Evolutionary conservation across 2,888 invertebrate genomes (phyloP).

Genomic region (Drosophila testacea): DNA sequence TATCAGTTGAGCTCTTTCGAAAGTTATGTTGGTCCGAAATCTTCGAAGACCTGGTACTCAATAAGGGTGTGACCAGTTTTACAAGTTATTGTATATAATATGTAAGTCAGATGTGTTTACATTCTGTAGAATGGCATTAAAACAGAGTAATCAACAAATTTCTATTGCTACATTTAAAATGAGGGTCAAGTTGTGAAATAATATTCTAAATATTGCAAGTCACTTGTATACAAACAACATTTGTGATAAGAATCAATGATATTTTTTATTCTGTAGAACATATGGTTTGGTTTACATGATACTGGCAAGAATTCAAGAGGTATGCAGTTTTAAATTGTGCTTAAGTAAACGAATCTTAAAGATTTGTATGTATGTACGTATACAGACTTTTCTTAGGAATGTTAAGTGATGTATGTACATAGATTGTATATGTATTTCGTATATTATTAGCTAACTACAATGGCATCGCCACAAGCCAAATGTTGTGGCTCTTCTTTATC

Average conservation of each 20-base stretch:
- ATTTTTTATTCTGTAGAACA: conserved; percentile 1
- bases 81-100: not conserved
- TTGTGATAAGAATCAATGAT: not conserved
- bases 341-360: not conserved
- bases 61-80: no score
- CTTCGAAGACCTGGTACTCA: no score
- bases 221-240: conserved; percentile 2
- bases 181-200: not conserved
- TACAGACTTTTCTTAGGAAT: not conserved
- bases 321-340: not conserved
- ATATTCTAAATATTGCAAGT: not conserved
- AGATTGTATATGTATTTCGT: not conserved
- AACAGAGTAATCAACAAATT: not conserved
- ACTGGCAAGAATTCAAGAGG: conserved; percentile 4
- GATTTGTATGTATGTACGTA: not conserved
- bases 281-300: not conserved
- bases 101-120: not conserved
- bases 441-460: conserved; percentile 12
- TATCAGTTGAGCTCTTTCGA: no score
- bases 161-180: not conserved
- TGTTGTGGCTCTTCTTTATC: conserved; percentile 14
- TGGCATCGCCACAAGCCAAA: conserved; percentile 54
- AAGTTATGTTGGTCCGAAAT: no score
- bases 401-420: conserved; percentile 4
- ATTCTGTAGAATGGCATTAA: not conserved